Base-by-base conservation (phyloP, 2,797 vertebrate genomes). In the Antrozous pallidus region DNA sequence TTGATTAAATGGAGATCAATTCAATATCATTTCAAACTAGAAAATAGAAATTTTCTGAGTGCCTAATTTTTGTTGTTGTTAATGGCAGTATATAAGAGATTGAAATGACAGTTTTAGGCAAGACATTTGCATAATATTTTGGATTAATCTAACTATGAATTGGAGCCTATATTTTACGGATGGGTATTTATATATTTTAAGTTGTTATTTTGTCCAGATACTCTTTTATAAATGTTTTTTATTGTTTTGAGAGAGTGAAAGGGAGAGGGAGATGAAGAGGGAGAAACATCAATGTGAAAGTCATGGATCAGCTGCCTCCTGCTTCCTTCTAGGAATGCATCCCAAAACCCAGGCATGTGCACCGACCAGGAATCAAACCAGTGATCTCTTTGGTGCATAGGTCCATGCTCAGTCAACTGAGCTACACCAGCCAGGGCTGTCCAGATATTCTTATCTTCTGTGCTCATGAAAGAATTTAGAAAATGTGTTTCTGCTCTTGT, bases 41-140 rank as follows among this genome's bases (percentile, higher is more conserved):
- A 3, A 77, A 94, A 38, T 45, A 1, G 1, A 83, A 79, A 42
- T 74, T 90, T 94, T 75, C 49, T 90, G 22, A 94, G 16, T 38
- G 45, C 20, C 95, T 96, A 38, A 77, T n/a, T 73, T 91, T 47
- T 61, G 28, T 58, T 61, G 28, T 88, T 92, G 9, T 89, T 93
- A 97, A 96, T 74, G 26, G 92, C 33, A 61, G 14, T 33, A 77
- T 86, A 24, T 6, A 58, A 2, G 87, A 79, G 80, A 89, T 88
- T 80, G 45, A 86, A 92, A 42, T 80, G 28, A 31, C 31, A 47
- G 1, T 67, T 70, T 65, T 73, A 63, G 31, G 36, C 18, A 45
- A 77, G 26, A 56, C 4, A 9, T 45, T n/a, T 91, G 3, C 42
- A n/a, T 49, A 86, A 36, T 70, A 80, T 36, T 95, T 91, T 74